Evolutionary conservation across 2,888 invertebrate genomes (phyloP), one percentile per base, ranked within the genome.

Genomic region (Sisyra terminalis): DNA sequence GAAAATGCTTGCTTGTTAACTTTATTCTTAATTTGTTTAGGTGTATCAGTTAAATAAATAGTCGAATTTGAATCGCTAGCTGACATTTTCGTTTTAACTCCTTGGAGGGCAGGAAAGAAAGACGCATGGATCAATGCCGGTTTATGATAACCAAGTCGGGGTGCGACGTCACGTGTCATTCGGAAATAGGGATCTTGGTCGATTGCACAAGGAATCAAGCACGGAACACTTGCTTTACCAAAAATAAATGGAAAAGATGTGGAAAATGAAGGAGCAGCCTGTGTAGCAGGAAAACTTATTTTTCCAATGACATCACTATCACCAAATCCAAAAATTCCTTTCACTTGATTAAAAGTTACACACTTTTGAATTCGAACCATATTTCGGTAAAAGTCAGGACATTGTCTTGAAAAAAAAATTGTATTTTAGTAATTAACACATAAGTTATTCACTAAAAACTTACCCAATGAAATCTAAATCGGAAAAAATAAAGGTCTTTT

Each of bases 181-280:
- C 98, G 75, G 65, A 99, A 99, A 64, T 97, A 99, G 0, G 98
- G 98, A 67, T 99, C 98, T 72, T 98, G 98, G 69, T 99, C 98
- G 50, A 98, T 98, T 7, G 94, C 98, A 65, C 98, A 98, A 0
- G 98, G 98, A 48, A 98, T 93, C 3, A 93, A 69, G 55, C 84
- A 84, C 3, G 76, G 79, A 38, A 92, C 74, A 53, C 81, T 79
- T 55, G 77, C 75, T 40, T 74, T 68, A 1, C 75, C 79, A 60
- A 97, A 97, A 55, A 96, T 88, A 46, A 82, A 78, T 0, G 96
- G 96, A 61, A 93, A 92, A 8, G 86, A 80, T 2, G 82, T 80
- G 0, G 87, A 86, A 51, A 97, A 73, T 1, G 89, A 84, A 0
- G 98, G 97, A 0, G 94, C 89, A 0, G 97, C 97, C 64, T 98